Evolutionary conservation across 2,797 vertebrate genomes (phyloP), one percentile per base, ranked within the genome.

Genomic region (Mus caroli): DNA sequence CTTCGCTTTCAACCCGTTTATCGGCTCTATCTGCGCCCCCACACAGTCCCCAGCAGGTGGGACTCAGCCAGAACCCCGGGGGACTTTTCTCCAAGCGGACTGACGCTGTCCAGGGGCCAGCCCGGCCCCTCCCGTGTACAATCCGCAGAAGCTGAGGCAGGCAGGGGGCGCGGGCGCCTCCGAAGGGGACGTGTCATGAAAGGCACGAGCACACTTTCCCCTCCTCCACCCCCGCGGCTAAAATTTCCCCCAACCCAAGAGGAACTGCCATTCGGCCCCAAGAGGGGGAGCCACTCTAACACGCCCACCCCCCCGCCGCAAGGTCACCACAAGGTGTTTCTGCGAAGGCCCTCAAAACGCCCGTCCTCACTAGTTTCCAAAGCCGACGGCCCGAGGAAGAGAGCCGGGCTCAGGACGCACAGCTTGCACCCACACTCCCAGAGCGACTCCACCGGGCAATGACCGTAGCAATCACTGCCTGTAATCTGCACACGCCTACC

Each of bases 1-100:
- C 95, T 91, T 56, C 0, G 84, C 94, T 96, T 95, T 93, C 94
- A 67, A 88, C 69, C 96, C 50, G 56, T 88, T 76, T 80, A 46
- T 93, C 64, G 40, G 92, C 87, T 96, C 95, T 92, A 96, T 97
- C 90, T 46, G 92, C 73, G 85, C 92, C 82, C 91, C 86, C 56
- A 87, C 84, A 95, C 91, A 14, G 89, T 93, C 94, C 96, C 88
- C 96, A 97, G 97, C 97, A 98, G 98, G 98, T 98, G 98, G 98
- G 98, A 96, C 93, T n/a, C 94, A 94, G 95, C 86, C 94, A 92
- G 97, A 92, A 96, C 92, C 97, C 97, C 71, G 56, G 89, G 67
- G 62, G 76, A 96, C 73, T 95, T 92, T 96, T 93, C 73, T 92
- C 89, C 4, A 22, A n/a, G 95, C 46, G 4, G 69, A 94, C 78